These are phyloP conservation scores for Euplagia quadripunctaria DNA, from an alignment of 2,888 invertebrate genomes.

Conservation along the genomic window DNA sequence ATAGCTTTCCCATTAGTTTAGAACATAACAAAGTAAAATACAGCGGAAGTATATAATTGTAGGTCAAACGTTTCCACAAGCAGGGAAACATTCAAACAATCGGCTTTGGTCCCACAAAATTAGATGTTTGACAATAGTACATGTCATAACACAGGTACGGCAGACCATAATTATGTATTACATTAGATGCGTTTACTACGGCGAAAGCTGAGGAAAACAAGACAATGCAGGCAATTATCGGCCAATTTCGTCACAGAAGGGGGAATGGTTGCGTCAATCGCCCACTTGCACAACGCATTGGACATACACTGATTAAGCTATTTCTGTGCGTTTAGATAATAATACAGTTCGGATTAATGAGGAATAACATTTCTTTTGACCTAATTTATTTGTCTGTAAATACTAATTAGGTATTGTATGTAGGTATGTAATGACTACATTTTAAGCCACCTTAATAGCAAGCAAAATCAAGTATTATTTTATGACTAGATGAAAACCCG, in stretches of 20 bases:
- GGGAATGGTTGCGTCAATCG: constrained; percentile 37
- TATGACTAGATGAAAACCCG: too few species aligned
- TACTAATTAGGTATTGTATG: background rate
- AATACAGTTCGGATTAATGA: background rate
- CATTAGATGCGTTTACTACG: constrained; percentile 56
- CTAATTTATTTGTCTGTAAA: background rate
- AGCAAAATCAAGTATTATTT: background rate
- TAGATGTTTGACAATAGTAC: constrained; percentile 54
- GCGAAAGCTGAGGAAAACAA: constrained; percentile 70
- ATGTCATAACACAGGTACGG: constrained; percentile 55
- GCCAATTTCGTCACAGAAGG: constrained; percentile 66
- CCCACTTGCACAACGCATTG: constrained; percentile 36
- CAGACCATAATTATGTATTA: constrained; percentile 63
- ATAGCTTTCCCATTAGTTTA: too few species aligned
- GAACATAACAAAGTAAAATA: too few species aligned
- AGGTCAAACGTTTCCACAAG: constrained; percentile 21
- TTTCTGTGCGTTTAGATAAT: constrained; percentile 10
- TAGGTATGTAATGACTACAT: background rate
- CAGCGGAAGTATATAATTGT: constrained; percentile 27
- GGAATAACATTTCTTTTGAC: background rate
- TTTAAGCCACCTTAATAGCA: background rate
- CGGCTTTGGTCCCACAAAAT: constrained; percentile 31
- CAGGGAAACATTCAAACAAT: constrained; percentile 34
- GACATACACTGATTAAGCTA: constrained; percentile 30
- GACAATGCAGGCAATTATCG: constrained; percentile 62